Conservation (phyloP, 2,888 invertebrate species). For the Brenthis daphne region DNA sequence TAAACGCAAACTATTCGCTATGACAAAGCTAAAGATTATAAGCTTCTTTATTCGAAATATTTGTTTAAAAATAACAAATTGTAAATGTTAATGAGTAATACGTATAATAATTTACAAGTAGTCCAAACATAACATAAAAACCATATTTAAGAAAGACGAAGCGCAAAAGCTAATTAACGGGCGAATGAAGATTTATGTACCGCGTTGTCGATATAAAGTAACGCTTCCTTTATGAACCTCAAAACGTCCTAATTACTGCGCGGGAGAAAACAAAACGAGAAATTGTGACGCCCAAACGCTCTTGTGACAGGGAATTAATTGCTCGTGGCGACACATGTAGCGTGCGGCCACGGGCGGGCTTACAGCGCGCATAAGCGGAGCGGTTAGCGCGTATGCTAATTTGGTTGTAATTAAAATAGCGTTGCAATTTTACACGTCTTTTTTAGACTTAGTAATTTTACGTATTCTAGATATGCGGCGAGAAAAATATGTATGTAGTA, state of each 20-base stretch:
- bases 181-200: slow-evolving; percentile 79
- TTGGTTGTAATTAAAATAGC: slow-evolving; percentile 7
- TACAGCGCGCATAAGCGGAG: slow-evolving; percentile 44
- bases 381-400: slow-evolving; percentile 39
- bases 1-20: slow-evolving; percentile 19
- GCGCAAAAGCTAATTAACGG: slow-evolving; percentile 69
- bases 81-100: slow-evolving; percentile 6
- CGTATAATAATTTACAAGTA: slow-evolving; percentile 32
- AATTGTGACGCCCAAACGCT: slow-evolving; percentile 79
- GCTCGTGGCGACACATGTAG: slow-evolving; percentile 78
- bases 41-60: neutral
- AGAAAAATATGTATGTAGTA: too few species aligned
- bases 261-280: slow-evolving; percentile 74
- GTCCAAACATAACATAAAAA: slow-evolving; percentile 32
- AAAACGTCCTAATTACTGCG: slow-evolving; percentile 82
- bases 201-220: slow-evolving; percentile 82
- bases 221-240: slow-evolving; percentile 81
- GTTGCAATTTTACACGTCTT: too few species aligned
- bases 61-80: slow-evolving; percentile 5
- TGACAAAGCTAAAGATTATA: neutral
- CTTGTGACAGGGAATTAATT: slow-evolving; percentile 82
- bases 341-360: slow-evolving; percentile 43
- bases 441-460: too few species aligned
- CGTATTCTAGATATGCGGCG: too few species aligned
- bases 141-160: slow-evolving; percentile 41